Base-by-base conservation (phyloP, 2,888 invertebrate species). In the Leucophenga montana region DNA sequence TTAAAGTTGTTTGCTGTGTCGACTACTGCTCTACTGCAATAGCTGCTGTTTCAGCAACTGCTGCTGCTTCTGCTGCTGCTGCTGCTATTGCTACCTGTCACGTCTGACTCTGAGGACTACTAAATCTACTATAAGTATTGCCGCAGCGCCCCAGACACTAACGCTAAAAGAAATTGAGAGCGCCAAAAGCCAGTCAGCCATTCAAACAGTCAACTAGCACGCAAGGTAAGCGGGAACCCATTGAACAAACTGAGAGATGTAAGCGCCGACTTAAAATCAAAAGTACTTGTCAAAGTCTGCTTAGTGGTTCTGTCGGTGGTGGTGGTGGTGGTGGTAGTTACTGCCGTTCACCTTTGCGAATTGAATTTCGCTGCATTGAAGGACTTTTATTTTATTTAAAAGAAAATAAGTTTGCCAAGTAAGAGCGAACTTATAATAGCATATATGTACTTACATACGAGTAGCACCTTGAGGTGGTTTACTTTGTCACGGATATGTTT, bases 401-500 rank as follows among this genome's bases (percentile, higher is more conserved):
- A 22, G 27, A 46, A 48, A 75, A 31, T 50, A 76, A 44, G 72
- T 72, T 73, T 66, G 54, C 68, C 80, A 76, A 53, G 50, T 66
- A 65, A 70, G 74, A 44, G 39, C 39, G 39, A 73, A 70, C 70
- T 81, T 75, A 71, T 70, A 20, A 54, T 46, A 67, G 54, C 16
- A 33, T 72, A 71, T 71, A 65, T 64, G 65, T 46, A 11, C 0
- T 65, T 48, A 0, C 72, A 76, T 82, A 80, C 75, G 77, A 78
- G 59, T 71, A 74, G 77, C 84, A 84, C 83, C 80, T 80, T 81
- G 72, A 76, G 83, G 71, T 72, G 76, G 79, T 82, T 81, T 79
- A 76, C 81, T 83, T 82, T 82, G 83, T 81, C 80, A 81, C 80
- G 82, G 83, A 80, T 82, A 79, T 82, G 80, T 83, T 83, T 46